phyloP scores from a whole-genome alignment of 2,888 invertebrate genomes.

The Drosophila colorata region DNA sequence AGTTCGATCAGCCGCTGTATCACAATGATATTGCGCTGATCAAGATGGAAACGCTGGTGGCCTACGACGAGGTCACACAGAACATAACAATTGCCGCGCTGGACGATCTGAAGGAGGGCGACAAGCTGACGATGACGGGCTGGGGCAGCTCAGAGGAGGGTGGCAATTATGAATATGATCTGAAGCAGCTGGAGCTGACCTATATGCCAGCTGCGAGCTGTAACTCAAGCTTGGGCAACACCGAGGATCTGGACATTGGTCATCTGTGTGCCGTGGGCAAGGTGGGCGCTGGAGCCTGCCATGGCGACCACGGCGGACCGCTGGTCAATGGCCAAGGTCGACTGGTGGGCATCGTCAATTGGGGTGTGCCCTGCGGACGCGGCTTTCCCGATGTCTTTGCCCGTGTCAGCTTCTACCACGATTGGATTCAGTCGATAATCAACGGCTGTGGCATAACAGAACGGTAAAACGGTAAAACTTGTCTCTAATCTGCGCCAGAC shows the following conservation, averaged over 20 bases:
- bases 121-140: slow-evolving; percentile 87
- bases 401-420: slow-evolving; percentile 76
- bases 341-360: slow-evolving; percentile 83
- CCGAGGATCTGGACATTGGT: slow-evolving; percentile 86
- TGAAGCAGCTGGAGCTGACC: slow-evolving; percentile 86
- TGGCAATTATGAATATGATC: slow-evolving; percentile 85
- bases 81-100: slow-evolving; percentile 87
- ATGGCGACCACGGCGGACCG: slow-evolving; percentile 83
- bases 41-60: slow-evolving; percentile 86
- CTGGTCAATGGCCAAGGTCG: slow-evolving; percentile 74
- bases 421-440: slow-evolving; percentile 81
- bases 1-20: slow-evolving; percentile 82
- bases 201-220: slow-evolving; percentile 86
- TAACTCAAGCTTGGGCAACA: slow-evolving; percentile 76
- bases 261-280: slow-evolving; percentile 87
- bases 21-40: slow-evolving; percentile 90
- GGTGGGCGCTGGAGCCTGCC: slow-evolving; percentile 85
- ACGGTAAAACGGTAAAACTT: slow-evolving; percentile 2
- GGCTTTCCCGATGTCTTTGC: slow-evolving; percentile 84
- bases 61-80: slow-evolving; percentile 86
- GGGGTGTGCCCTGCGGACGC: slow-evolving; percentile 83
- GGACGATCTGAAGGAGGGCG: slow-evolving; percentile 85
- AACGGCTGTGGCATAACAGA: slow-evolving; percentile 68
- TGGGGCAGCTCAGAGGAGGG: slow-evolving; percentile 87
- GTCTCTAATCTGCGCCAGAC: slow-evolving; percentile 42